Conservation (phyloP, 2,113 vertebrate genomes). For the Tragelaphus buxtoni region DNA sequence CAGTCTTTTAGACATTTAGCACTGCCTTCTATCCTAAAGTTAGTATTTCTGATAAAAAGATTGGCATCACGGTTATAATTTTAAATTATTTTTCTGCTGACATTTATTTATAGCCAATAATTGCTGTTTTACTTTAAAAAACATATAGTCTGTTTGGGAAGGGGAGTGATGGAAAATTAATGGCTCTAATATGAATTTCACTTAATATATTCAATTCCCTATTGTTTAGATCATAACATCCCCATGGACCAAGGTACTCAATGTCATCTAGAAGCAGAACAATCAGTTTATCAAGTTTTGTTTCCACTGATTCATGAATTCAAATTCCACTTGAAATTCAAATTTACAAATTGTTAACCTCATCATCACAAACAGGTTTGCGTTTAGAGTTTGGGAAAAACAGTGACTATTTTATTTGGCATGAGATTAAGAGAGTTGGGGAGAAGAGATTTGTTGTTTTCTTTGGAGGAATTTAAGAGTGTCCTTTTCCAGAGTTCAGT, state of each 20-base stretch:
- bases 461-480: background rate
- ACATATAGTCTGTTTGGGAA: background rate
- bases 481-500: background rate
- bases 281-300: background rate
- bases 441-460: background rate
- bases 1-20: background rate
- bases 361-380: background rate
- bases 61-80: background rate
- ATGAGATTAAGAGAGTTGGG: background rate
- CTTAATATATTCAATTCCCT: background rate
- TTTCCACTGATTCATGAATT: background rate
- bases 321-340: constrained; percentile 19
- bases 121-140: background rate
- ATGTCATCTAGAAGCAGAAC: background rate
- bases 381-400: background rate
- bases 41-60: background rate
- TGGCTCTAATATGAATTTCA: background rate
- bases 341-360: background rate
- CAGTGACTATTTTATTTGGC: constrained; percentile 2
- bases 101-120: background rate
- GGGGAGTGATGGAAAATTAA: background rate
- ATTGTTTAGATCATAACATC: background rate
- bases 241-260: background rate
- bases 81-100: background rate
- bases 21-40: background rate